Evolutionary conservation across 2,888 invertebrate genomes (phyloP).

Genomic region (Heliconius charithonia): DNA sequence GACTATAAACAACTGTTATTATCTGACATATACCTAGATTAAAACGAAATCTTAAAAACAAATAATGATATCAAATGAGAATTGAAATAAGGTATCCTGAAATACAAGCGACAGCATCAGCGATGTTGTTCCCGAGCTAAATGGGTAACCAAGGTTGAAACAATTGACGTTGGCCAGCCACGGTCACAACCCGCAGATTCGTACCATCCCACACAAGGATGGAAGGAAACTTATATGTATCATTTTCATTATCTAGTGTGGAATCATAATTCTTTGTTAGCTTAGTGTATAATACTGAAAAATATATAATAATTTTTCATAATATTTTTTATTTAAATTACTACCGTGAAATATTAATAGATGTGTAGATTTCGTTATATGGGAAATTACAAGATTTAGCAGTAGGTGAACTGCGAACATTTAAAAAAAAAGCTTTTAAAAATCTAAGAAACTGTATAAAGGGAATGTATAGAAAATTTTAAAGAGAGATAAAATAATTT

Average conservation of each 20-base stretch:
- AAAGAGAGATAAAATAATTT: background rate
- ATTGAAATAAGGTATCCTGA: slow-evolving; percentile 2
- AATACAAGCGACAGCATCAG: slow-evolving; percentile 47
- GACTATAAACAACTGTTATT: slow-evolving; percentile 16
- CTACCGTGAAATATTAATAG: background rate
- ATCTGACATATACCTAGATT: background rate
- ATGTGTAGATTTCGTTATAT: background rate
- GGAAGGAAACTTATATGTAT: slow-evolving; percentile 28
- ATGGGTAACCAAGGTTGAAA: slow-evolving; percentile 75
- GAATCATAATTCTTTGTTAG: background rate
- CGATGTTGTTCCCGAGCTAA: slow-evolving; percentile 50
- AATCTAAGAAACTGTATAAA: background rate
- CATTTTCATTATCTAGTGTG: background rate
- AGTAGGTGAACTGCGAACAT: background rate
- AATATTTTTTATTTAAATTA: background rate
- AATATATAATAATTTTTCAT: background rate
- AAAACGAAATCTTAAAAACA: background rate
- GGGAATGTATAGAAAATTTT: background rate
- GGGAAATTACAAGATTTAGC: background rate
- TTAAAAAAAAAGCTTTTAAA: background rate
- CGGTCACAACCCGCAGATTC: slow-evolving; percentile 54
- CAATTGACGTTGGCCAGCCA: slow-evolving; percentile 68
- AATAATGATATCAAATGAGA: slow-evolving; percentile 8
- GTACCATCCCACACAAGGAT: slow-evolving; percentile 34
- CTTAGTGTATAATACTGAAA: background rate